Conservation (phyloP, 2,797 vertebrate species). For the Malacoctenus gilli region DNA sequence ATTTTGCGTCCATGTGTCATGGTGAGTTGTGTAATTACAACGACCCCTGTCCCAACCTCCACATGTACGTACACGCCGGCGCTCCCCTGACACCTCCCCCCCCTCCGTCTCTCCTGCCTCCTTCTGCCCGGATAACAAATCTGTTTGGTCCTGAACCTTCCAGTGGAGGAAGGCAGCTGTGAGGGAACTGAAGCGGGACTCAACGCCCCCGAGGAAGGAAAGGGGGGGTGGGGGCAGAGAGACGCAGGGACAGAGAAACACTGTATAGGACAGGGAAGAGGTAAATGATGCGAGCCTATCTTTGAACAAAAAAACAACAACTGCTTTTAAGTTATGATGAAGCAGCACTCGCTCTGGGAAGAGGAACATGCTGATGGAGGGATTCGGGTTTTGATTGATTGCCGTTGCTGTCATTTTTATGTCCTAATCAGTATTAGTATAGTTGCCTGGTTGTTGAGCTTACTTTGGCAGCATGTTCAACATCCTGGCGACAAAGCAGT, state of each 20-base stretch:
- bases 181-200: conserved; percentile 43
- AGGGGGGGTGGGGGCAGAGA: conserved; percentile 37
- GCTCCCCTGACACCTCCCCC: not conserved
- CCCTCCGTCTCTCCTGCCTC: conserved; percentile 1
- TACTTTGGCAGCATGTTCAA: conserved; percentile 6
- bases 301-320: too few species aligned
- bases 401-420: conserved; percentile 47
- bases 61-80: not conserved
- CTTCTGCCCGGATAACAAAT: conserved; percentile 43
- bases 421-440: conserved; percentile 29
- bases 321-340: conserved; percentile 57
- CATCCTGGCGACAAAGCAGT: conserved; percentile 15
- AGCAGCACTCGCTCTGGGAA: conserved; percentile 38
- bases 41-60: conserved; percentile 19
- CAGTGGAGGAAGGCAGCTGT: conserved; percentile 39
- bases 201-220: conserved; percentile 39
- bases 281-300: conserved; percentile 49
- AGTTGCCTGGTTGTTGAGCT: conserved; percentile 22
- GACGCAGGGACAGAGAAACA: conserved; percentile 30
- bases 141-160: conserved; percentile 51
- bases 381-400: conserved; percentile 45
- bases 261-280: conserved; percentile 19
- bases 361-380: conserved; percentile 53
- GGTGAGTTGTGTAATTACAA: conserved; percentile 58
- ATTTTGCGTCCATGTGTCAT: conserved; percentile 49